These are phyloP conservation scores for Otocyon megalotis DNA, from an alignment of 2,113 vertebrate genomes.

Conservation along the genomic window DNA sequence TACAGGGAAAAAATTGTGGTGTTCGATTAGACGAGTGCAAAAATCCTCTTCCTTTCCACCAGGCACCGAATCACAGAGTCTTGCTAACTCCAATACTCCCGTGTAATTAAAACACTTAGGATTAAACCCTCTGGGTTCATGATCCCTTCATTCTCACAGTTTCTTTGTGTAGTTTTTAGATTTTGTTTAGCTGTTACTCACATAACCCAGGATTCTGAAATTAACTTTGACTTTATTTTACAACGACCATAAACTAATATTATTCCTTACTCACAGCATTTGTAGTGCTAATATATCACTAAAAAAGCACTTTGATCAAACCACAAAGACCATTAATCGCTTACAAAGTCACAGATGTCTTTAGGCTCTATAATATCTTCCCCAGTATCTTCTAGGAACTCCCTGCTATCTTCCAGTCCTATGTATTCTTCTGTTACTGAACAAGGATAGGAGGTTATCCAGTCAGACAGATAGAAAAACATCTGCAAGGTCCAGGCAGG, in stretches of 20 bases:
- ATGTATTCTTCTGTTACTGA: background rate
- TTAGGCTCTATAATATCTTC: background rate
- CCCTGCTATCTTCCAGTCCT: background rate
- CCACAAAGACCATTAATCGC: background rate
- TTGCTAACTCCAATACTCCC: background rate
- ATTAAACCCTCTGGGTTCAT: background rate
- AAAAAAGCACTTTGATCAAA: background rate
- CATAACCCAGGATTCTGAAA: background rate
- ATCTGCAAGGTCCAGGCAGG: background rate
- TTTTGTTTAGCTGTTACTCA: slow-evolving; percentile 1
- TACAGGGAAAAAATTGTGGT: background rate
- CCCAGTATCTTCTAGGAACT: background rate
- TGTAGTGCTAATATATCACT: slow-evolving; percentile 22
- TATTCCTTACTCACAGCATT: background rate
- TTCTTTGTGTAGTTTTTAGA: slow-evolving; percentile 10
- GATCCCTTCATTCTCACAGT: background rate
- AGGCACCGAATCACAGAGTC: background rate
- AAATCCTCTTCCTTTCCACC: slow-evolving; percentile 40
- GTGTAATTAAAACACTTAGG: slow-evolving; percentile 17
- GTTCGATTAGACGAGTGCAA: background rate
- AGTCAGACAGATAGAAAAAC: background rate
- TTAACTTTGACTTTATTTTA: slow-evolving; percentile 34
- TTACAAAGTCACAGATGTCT: background rate
- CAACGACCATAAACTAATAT: background rate
- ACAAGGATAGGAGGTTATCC: background rate